Conservation (phyloP, 2,113 vertebrate species). For the Toxotes jaculatrix region DNA sequence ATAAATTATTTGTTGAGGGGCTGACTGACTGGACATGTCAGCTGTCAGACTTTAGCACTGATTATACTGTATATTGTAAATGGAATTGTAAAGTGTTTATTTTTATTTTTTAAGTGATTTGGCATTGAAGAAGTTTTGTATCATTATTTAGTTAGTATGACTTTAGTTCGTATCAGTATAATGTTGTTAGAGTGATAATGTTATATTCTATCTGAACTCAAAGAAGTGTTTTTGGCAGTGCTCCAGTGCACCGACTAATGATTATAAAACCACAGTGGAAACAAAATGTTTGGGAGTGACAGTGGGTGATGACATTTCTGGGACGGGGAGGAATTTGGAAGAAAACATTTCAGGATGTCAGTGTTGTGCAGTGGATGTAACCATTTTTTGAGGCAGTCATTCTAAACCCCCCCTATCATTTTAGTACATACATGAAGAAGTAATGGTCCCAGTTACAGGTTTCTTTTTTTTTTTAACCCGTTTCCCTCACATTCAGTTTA, state of each 20-base stretch:
- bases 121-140: background rate
- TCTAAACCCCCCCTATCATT: background rate
- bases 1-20: background rate
- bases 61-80: background rate
- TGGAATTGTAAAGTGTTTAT: background rate
- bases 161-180: background rate
- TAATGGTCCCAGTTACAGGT: background rate
- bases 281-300: background rate
- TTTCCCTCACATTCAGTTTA: background rate
- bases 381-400: too few relatives aligned
- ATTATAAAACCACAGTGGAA: constrained; percentile 4
- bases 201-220: background rate
- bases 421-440: background rate
- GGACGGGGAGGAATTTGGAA: background rate
- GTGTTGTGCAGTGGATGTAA: background rate
- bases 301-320: constrained; percentile 2
- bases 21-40: constrained; percentile 1
- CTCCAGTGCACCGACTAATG: background rate
- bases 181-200: background rate
- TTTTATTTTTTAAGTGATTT: background rate
- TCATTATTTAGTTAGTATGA: background rate
- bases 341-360: background rate
- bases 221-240: background rate
- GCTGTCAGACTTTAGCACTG: background rate
- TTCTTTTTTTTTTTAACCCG: background rate